A percentile compares a stretch with the other conserved stretches of the same genome.
Conservation (phyloP, 2,888 invertebrate genomes). For the Furcula furcula region DNA sequence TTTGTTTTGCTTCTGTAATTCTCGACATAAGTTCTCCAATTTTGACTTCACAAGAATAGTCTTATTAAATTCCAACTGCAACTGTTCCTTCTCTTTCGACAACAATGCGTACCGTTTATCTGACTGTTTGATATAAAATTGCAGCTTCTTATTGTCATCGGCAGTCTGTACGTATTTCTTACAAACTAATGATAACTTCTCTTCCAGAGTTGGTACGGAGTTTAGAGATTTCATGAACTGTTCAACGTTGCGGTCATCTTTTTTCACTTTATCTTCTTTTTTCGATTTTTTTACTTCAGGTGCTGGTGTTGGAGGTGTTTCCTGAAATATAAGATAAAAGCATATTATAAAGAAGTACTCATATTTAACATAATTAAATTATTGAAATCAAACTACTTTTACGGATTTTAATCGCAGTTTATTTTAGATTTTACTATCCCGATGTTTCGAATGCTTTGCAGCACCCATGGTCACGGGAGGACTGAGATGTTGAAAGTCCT, state of each 20-base stretch:
- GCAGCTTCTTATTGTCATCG: conserved; percentile 86
- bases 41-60: conserved; percentile 90
- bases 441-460: too few species aligned
- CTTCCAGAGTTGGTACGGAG: conserved; percentile 82
- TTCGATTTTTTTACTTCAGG: conserved; percentile 56
- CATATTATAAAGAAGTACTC: too few species aligned
- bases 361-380: too few species aligned
- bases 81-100: conserved; percentile 89
- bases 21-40: conserved; percentile 94
- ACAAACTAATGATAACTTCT: conserved; percentile 86
- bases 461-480: too few species aligned
- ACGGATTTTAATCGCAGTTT: too few species aligned
- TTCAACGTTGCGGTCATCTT: conserved; percentile 83
- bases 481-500: too few species aligned
- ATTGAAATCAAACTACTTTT: too few species aligned
- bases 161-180: conserved; percentile 89
- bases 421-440: too few species aligned
- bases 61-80: conserved; percentile 92
- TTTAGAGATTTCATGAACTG: conserved; percentile 85
- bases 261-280: conserved; percentile 66
- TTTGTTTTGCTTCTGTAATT: conserved; percentile 96
- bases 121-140: conserved; percentile 79
- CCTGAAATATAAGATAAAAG: conserved; percentile 38
- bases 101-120: conserved; percentile 83
- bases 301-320: conserved; percentile 37